Base-by-base conservation (phyloP, 2,113 vertebrate species). In the Pyxicephalus adspersus region DNA sequence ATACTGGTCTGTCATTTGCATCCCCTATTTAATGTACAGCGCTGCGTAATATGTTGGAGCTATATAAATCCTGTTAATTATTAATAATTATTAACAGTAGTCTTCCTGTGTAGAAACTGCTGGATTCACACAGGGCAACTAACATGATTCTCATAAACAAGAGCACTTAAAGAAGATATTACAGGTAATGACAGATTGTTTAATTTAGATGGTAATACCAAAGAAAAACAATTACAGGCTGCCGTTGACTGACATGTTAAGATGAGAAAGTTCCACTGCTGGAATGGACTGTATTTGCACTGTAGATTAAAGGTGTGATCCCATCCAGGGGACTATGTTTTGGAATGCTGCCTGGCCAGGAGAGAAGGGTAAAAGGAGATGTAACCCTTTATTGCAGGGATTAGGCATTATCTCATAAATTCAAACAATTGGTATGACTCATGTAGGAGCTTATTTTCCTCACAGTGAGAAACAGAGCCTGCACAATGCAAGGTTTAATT, bases 271-370 rank as follows among this genome's bases (percentile, higher is more conserved):
- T 26, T 26, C 20, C 55, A 17, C 45, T 28, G 34, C 15, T 8
- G 51, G 28, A 66, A 67, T 11, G 25, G 20, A 5, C 25, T 15
- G 61, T 54, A 63, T 34, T 58, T 54, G 54, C 25, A 26, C 25
- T n/a, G 54, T 34, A 55, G 64, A 66, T 66, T 78, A 57, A 67
- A 78, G 64, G 64, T 66, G 64, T 58, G 51, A 57, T 78, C 63
- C 19, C 15, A 45, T 65, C n/a, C 50, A 54, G 29, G 23, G 50
- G 64, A 57, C 20, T 20, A 58, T 17, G 22, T 22, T 11, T 2
- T 22, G 76, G 63, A 77, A 66, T 77, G 63, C 26, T 57, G 50
- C 63, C 5, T 67, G 29, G 45, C 71, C 71, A 23, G 71, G 16
- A n/a, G 58, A 2, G 15, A 29, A 19, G 22, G 34, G 34, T 50